Conservation (phyloP, 2,113 vertebrate genomes). For the Chiloscyllium plagiosum region DNA sequence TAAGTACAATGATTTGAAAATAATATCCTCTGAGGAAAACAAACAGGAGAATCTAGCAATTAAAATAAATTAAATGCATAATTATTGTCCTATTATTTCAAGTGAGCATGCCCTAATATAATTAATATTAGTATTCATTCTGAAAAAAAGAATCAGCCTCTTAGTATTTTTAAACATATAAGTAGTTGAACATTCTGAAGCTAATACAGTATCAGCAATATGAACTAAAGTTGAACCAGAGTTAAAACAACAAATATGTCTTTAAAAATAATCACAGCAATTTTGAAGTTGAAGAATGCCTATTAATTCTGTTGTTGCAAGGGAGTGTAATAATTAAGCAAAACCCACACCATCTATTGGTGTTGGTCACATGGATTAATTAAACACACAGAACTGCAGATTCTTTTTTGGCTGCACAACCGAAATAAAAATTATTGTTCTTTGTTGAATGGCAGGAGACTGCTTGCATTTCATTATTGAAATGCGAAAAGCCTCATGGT, state of each 20-base stretch:
- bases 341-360: not conserved
- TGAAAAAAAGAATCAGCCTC: not conserved
- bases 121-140: not conserved
- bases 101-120: not conserved
- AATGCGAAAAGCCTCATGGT: conserved; percentile 43
- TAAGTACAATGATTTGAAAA: not conserved
- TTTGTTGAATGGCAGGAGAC: conserved; percentile 43
- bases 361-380: not conserved
- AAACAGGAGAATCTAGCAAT: not conserved
- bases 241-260: conserved; percentile 13
- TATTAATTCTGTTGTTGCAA: not conserved
- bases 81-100: not conserved
- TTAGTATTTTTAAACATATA: not conserved
- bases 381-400: not conserved
- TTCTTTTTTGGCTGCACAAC: conserved; percentile 25
- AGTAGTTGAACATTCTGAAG: not conserved
- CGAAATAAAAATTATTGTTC: conserved; percentile 46
- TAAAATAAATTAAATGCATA: not conserved
- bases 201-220: not conserved
- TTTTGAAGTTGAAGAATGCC: not conserved
- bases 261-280: not conserved
- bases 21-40: not conserved
- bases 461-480: conserved; percentile 41
- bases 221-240: not conserved
- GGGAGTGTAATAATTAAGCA: not conserved